These are phyloP conservation scores for Chelonus formosanus DNA, from an alignment of 2,888 invertebrate species.

Conservation along the genomic window DNA sequence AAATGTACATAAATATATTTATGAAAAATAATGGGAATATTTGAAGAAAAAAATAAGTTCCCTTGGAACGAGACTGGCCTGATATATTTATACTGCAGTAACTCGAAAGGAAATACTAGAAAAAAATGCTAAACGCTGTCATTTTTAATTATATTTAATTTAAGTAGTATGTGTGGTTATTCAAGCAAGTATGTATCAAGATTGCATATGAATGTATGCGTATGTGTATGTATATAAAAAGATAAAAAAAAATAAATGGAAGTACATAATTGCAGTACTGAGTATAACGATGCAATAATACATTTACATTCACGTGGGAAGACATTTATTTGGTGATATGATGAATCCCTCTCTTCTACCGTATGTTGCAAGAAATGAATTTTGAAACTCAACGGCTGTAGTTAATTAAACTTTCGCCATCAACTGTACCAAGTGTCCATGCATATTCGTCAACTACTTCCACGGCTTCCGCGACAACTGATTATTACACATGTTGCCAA, in stretches of 20 bases:
- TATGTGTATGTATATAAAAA: not conserved
- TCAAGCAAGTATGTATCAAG: slow-evolving; percentile 11
- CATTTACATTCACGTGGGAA: slow-evolving; percentile 19
- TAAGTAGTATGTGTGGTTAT: slow-evolving; percentile 12
- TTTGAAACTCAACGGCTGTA: slow-evolving; percentile 6
- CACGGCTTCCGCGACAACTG: slow-evolving; percentile 12
- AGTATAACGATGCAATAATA: slow-evolving; percentile 43
- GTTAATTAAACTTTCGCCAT: slow-evolving; percentile 18
- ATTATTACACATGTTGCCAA: slow-evolving; percentile 23
- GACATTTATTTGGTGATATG: slow-evolving; percentile 24
- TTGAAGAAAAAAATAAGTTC: slow-evolving; percentile 29
- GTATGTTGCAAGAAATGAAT: slow-evolving; percentile 1
- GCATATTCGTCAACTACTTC: not conserved
- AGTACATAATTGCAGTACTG: slow-evolving; percentile 34
- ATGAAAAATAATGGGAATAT: slow-evolving; percentile 15
- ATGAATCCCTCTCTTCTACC: slow-evolving; percentile 16
- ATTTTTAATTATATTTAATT: slow-evolving; percentile 8
- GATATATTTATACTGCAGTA: slow-evolving; percentile 36
- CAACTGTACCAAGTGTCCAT: not conserved
- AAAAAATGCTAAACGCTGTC: slow-evolving; percentile 15
- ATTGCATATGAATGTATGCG: slow-evolving; percentile 27
- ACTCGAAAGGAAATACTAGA: slow-evolving; percentile 19
- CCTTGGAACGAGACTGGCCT: slow-evolving; percentile 37
- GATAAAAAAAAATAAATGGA: slow-evolving; percentile 20
- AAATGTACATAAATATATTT: slow-evolving; percentile 15